These are phyloP conservation scores for Aurelia aurita complex sp. Pacific DNA, from an alignment of 30 jellyfish, hydroid and myxozoan species.

Conservation along the genomic window DNA sequence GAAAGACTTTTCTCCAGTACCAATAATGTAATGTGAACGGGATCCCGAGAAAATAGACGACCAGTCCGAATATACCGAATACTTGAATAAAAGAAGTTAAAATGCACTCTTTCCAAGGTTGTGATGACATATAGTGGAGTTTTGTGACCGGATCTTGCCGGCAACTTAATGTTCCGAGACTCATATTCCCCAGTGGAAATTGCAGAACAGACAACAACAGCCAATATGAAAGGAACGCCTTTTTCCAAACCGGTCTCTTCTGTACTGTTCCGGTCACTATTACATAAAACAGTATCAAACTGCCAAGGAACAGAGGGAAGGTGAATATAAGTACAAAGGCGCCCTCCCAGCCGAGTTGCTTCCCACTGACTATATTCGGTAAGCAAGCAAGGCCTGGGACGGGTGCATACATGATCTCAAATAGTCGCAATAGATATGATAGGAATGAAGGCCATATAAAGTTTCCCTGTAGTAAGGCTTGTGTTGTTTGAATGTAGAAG, in stretches of 20 bases:
- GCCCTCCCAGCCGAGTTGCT: slow-evolving; percentile 99
- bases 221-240: slow-evolving; percentile 92
- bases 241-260: slow-evolving; percentile 93
- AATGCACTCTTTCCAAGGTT: slow-evolving; percentile 96
- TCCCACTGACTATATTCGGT: slow-evolving; percentile 90
- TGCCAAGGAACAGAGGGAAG: slow-evolving; percentile 89
- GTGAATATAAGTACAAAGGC: slow-evolving; percentile 85
- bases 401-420: slow-evolving; percentile 98
- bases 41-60: slow-evolving; percentile 90
- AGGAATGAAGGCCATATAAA: slow-evolving; percentile 96
- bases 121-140: slow-evolving; percentile 87
- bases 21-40: slow-evolving; percentile 94
- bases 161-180: slow-evolving; percentile 96
- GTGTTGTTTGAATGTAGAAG: slow-evolving; percentile 96
- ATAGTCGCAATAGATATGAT: slow-evolving; percentile 75
- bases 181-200: slow-evolving; percentile 96
- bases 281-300: slow-evolving; percentile 68
- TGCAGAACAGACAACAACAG: slow-evolving; percentile 88
- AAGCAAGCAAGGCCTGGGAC: slow-evolving; percentile 99
- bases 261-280: slow-evolving; percentile 94
- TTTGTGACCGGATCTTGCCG: slow-evolving; percentile 83
- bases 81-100: slow-evolving; percentile 82
- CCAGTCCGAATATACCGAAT: slow-evolving; percentile 87
- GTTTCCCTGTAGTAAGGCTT: slow-evolving; percentile 91
- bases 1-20: slow-evolving; percentile 89